Evolutionary conservation across 2,888 invertebrate genomes (phyloP).

Genomic region (Esperia sulphurella): DNA sequence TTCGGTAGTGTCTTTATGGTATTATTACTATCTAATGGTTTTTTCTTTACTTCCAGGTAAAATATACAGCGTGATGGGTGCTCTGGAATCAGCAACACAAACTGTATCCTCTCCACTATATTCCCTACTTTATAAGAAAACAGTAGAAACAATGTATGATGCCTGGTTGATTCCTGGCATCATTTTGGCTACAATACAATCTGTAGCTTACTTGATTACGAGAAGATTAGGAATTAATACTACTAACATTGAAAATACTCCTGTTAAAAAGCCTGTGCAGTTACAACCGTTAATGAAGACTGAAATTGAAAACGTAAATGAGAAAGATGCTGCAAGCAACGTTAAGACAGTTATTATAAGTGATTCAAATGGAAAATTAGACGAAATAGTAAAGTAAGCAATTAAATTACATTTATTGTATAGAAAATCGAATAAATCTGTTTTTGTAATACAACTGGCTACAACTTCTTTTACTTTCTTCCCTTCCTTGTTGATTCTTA

Average conservation of each 20-base stretch:
- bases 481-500: too few species aligned
- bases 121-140: conserved; percentile 62
- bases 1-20: too few species aligned
- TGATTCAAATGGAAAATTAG: neutral
- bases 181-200: conserved; percentile 46
- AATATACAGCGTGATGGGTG: conserved; percentile 71
- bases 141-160: conserved; percentile 55
- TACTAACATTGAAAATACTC: neutral
- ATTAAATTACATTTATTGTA: neutral
- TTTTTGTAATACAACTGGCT: neutral
- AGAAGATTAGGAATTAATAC: conserved; percentile 28
- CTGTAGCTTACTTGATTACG: conserved; percentile 50
- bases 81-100: conserved; percentile 68
- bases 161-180: conserved; percentile 68
- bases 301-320: neutral
- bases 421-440: neutral
- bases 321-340: neutral
- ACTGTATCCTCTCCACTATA: conserved; percentile 62
- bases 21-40: neutral
- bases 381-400: neutral
- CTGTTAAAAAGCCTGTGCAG: neutral
- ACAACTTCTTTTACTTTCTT: neutral
- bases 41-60: conserved; percentile 53
- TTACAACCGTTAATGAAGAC: conserved; percentile 11
- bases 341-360: neutral